A percentile compares a stretch with the other conserved stretches of the same genome.
These are phyloP conservation scores for Thalassarche chlororhynchos DNA, from an alignment of 2,113 vertebrate genomes.

Conservation along the genomic window DNA sequence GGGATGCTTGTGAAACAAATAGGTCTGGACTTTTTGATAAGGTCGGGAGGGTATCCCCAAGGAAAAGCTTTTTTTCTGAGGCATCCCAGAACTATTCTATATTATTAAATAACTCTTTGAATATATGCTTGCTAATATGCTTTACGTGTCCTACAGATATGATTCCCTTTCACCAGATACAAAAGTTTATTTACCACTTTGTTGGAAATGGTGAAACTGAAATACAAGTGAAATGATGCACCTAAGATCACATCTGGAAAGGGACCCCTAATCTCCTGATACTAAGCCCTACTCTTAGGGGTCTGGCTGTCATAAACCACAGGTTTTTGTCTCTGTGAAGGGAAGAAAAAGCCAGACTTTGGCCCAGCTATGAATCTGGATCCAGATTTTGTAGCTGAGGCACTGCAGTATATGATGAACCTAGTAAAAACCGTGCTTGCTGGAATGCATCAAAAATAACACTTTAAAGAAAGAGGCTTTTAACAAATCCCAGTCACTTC, in stretches of 20 bases:
- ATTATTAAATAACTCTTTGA: background rate
- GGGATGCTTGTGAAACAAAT: background rate
- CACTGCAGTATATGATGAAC: background rate
- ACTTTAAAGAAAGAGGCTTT: constrained; percentile 10
- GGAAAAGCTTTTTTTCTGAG: background rate
- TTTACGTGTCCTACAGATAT: background rate
- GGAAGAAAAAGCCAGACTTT: background rate
- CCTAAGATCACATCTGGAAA: background rate
- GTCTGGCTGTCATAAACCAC: background rate
- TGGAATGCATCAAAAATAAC: background rate
- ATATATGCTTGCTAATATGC: background rate
- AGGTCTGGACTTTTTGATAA: background rate
- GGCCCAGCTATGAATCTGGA: background rate
- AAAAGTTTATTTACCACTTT: background rate
- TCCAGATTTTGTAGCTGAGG: background rate
- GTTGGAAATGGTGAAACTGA: background rate
- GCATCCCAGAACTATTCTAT: background rate
- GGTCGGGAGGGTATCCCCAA: background rate
- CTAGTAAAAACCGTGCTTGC: background rate
- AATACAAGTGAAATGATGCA: background rate
- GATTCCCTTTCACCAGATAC: background rate
- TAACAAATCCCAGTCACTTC: constrained; percentile 43
- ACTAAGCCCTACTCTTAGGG: background rate
- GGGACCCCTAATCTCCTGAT: background rate
- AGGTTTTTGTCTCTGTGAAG: background rate